Conservation (phyloP, 2,888 invertebrate species). For the Thymelicus acteon region DNA sequence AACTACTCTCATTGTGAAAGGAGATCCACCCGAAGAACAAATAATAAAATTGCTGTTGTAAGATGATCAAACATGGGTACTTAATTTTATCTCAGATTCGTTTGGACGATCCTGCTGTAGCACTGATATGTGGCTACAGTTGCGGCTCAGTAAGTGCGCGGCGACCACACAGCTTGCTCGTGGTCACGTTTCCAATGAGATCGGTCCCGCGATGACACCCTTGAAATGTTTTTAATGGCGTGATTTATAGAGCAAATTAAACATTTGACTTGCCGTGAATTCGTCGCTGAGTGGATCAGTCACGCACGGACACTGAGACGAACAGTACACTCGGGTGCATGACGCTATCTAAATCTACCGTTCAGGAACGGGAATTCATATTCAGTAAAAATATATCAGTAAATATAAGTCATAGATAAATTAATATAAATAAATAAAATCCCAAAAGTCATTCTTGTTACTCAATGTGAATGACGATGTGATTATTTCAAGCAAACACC, state of each 20-base stretch:
- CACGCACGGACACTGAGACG: slow-evolving; percentile 75
- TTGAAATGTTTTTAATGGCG: slow-evolving; percentile 83
- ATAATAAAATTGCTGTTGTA: too few species aligned
- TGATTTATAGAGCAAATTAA: slow-evolving; percentile 85
- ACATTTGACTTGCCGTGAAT: slow-evolving; percentile 85
- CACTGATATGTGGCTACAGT: slow-evolving; percentile 27
- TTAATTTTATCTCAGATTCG: too few species aligned
- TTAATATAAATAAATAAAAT: too few species aligned
- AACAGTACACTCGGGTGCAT: slow-evolving; percentile 37
- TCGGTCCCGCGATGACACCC: slow-evolving; percentile 81
- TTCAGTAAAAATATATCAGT: too few species aligned
- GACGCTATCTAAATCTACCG: slow-evolving; percentile 1
- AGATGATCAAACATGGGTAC: too few species aligned
- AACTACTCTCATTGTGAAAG: too few species aligned
- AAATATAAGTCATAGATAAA: too few species aligned
- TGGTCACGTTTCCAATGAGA: slow-evolving; percentile 81
- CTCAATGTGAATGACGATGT: too few species aligned
- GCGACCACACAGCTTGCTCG: slow-evolving; percentile 73
- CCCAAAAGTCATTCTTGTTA: too few species aligned
- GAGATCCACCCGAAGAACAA: too few species aligned
- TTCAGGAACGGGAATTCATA: neutral
- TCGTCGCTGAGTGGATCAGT: slow-evolving; percentile 81
- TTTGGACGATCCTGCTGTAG: neutral
- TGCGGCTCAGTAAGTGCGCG: slow-evolving; percentile 17
- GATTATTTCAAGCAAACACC: too few species aligned